Evolutionary conservation across 2,113 vertebrate genomes (phyloP), one percentile per base, ranked within the genome.

Genomic region (Myrmecophaga tridactyla): DNA sequence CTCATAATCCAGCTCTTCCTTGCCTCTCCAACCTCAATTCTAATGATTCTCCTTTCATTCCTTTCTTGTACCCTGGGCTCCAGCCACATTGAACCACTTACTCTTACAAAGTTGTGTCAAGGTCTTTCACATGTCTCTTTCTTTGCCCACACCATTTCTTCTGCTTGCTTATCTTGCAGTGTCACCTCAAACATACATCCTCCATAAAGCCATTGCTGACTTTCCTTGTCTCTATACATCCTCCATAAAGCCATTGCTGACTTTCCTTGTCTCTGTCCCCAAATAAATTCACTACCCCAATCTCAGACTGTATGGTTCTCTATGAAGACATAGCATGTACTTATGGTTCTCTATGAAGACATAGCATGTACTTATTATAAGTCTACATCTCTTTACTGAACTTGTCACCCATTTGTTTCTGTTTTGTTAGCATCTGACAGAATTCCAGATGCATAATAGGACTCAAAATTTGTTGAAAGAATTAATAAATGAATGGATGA

Each of bases 401-500:
- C 13, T 70, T 15, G 27, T 0, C 67, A 12, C 4, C 10, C n/a
- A 29, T 89, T 91, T 76, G 23, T 69, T 70, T 85, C 48, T 67
- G 14, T 51, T 92, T 69, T 46, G 20, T 7, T 89, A 76, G 14
- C 11, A 43, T 73, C 7, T 84, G 20, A 17, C 1, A 85, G 82
- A 51, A 6, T 67, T 93, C 8, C 58, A 67, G 29, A 4, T 5
- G 27, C 34, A 60, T 62, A 80, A 62, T 51, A 91, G 88, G 9
- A 76, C 39, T 91, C 41, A 92, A 83, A 82, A 84, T 65, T 83
- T 77, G 21, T 67, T 81, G 76, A 93, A 86, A 92, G 43, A 31
- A 43, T 39, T 53, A 18, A 78, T 70, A 78, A 75, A 62, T 69
- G 6, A 89, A 39, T 65, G 20, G 75, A 75, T 82, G 69, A 67